These are phyloP conservation scores for Hyppa rectilinea DNA, from an alignment of 2,888 invertebrate species.

Conservation along the genomic window DNA sequence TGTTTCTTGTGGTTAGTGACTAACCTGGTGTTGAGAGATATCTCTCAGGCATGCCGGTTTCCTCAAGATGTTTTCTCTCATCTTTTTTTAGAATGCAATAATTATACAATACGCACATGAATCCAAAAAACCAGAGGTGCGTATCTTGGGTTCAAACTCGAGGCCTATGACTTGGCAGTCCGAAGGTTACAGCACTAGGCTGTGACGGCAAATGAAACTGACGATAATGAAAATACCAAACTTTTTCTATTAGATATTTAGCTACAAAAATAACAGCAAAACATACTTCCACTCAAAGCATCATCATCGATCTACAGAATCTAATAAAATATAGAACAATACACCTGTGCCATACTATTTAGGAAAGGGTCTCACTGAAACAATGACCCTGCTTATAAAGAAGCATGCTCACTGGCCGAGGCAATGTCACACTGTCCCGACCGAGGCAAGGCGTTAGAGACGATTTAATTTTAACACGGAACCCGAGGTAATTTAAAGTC, in stretches of 20 bases:
- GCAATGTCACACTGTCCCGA: not conserved
- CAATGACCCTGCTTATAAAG: slow-evolving; percentile 46
- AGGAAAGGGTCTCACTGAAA: slow-evolving; percentile 48
- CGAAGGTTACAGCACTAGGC: too few species aligned
- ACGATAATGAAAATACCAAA: not conserved
- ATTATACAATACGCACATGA: too few species aligned
- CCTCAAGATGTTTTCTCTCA: too few species aligned
- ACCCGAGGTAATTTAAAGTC: slow-evolving; percentile 33
- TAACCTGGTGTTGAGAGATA: too few species aligned
- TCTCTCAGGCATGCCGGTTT: too few species aligned
- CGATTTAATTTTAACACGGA: slow-evolving; percentile 38
- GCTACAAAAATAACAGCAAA: too few species aligned
- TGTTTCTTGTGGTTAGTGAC: too few species aligned
- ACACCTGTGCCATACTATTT: slow-evolving; percentile 61
- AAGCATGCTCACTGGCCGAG: not conserved
- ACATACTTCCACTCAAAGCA: slow-evolving; percentile 2
- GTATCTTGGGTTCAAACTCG: too few species aligned
- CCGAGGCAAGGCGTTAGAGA: not conserved
- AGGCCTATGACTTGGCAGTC: too few species aligned
- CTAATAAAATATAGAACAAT: slow-evolving; percentile 51
- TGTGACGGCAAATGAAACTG: too few species aligned
- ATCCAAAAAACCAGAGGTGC: too few species aligned
- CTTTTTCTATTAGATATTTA: not conserved
- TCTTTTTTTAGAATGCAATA: too few species aligned
- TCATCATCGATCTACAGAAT: slow-evolving; percentile 40